Percentiles rank a stretch among this genome's conserved stretches.
These are phyloP conservation scores for Apodemus agrarius DNA, from an alignment of 2,797 vertebrate species.

Conservation along the genomic window DNA sequence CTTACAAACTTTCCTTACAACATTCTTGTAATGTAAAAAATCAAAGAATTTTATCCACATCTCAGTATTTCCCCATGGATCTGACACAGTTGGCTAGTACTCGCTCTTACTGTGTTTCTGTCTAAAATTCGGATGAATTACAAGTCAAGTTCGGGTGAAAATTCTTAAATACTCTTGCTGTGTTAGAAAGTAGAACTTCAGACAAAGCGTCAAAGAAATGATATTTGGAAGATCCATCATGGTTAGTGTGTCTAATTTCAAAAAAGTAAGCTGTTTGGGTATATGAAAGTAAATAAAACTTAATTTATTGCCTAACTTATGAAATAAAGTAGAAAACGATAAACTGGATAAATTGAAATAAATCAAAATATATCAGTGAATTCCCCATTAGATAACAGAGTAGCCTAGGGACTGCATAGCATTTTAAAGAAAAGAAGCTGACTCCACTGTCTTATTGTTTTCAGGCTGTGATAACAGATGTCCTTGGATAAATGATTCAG, in stretches of 20 bases:
- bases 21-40: not conserved
- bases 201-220: not conserved
- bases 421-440: not conserved
- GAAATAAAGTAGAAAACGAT: not conserved
- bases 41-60: not conserved
- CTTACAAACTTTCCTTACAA: not conserved
- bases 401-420: not conserved
- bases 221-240: not conserved
- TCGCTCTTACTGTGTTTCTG: not conserved
- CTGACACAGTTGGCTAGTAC: not conserved
- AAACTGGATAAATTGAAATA: not conserved
- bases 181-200: constrained; percentile 20
- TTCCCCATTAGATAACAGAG: not conserved
- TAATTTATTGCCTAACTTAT: too few species aligned
- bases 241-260: not conserved
- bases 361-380: not conserved
- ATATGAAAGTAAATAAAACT: not conserved
- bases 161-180: not conserved
- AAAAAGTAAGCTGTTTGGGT: not conserved
- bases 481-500: not conserved
- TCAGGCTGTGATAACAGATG: not conserved
- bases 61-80: not conserved
- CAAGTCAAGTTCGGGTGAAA: not conserved
- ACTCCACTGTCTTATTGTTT: too few species aligned
- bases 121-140: not conserved